These are phyloP conservation scores for Drosophila quadrilineata DNA, from an alignment of 1,140 invertebrate genomes.

Conservation along the genomic window DNA sequence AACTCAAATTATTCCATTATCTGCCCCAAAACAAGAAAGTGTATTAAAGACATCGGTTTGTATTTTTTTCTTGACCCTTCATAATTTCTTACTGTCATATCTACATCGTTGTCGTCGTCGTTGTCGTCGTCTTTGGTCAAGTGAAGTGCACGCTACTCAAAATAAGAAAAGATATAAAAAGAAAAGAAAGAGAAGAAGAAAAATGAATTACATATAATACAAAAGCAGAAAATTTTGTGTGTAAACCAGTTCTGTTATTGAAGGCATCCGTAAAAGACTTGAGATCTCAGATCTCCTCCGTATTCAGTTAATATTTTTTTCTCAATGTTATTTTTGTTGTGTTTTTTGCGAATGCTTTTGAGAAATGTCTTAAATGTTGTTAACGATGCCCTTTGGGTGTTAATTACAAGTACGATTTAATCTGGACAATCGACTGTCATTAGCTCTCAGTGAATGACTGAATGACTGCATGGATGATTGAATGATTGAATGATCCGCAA, in stretches of 20 bases:
- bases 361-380: slow-evolving; percentile 68
- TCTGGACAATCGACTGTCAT: slow-evolving; percentile 73
- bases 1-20: not conserved
- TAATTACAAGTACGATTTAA: slow-evolving; percentile 72
- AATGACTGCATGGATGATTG: too few species aligned
- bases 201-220: not conserved
- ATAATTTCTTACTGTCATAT: slow-evolving; percentile 22
- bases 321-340: not conserved
- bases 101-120: slow-evolving; percentile 19
- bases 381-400: slow-evolving; percentile 78
- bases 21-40: slow-evolving; percentile 8
- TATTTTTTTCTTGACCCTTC: not conserved
- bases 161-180: not conserved
- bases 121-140: slow-evolving; percentile 35
- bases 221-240: not conserved
- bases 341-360: slow-evolving; percentile 13
- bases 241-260: slow-evolving; percentile 52
- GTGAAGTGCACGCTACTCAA: slow-evolving; percentile 13
- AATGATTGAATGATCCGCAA: slow-evolving; percentile 61
- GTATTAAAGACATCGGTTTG: slow-evolving; percentile 8
- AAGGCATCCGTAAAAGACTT: slow-evolving; percentile 25
- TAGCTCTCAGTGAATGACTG: too few species aligned
- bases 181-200: not conserved
- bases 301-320: too few species aligned
- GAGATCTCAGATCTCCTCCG: too few species aligned